Evolutionary conservation across 2,797 vertebrate species (phyloP).

Genomic region (Rhinatrema bivittatum): DNA sequence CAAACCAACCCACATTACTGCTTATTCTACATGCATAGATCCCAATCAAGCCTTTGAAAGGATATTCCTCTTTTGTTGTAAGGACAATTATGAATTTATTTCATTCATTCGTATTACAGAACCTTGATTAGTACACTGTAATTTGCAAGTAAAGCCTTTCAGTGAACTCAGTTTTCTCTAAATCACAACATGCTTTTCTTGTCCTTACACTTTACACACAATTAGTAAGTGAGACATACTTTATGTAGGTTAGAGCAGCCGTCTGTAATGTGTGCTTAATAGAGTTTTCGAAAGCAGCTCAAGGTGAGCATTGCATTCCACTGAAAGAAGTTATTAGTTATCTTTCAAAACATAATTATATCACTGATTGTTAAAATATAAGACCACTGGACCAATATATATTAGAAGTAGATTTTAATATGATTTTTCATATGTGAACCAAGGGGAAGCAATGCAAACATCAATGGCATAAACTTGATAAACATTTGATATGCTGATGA

Average conservation of each 20-base stretch:
- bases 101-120: too few relatives aligned
- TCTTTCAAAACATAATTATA: conserved; percentile 23
- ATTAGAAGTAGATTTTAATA: neutral
- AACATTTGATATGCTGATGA: too few relatives aligned
- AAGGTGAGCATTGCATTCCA: conserved; percentile 6
- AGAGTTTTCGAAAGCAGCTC: conserved; percentile 16
- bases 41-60: too few relatives aligned
- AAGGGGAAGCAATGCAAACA: too few relatives aligned
- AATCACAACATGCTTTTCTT: neutral
- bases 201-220: neutral
- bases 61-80: too few relatives aligned
- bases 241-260: neutral
- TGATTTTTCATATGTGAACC: too few relatives aligned
- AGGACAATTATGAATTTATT: too few relatives aligned
- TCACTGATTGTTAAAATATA: conserved; percentile 22
- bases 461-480: too few relatives aligned
- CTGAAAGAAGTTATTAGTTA: conserved; percentile 18
- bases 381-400: neutral
- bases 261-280: conserved; percentile 2
- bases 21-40: too few relatives aligned
- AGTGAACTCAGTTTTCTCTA: neutral
- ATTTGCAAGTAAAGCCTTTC: neutral
- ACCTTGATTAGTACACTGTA: too few relatives aligned
- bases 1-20: too few relatives aligned
- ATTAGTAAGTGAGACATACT: neutral